A percentile compares a stretch with the other conserved stretches of the same genome.
These are phyloP conservation scores for Vireo altiloquus DNA, from an alignment of 2,113 vertebrate genomes.

Conservation along the genomic window DNA sequence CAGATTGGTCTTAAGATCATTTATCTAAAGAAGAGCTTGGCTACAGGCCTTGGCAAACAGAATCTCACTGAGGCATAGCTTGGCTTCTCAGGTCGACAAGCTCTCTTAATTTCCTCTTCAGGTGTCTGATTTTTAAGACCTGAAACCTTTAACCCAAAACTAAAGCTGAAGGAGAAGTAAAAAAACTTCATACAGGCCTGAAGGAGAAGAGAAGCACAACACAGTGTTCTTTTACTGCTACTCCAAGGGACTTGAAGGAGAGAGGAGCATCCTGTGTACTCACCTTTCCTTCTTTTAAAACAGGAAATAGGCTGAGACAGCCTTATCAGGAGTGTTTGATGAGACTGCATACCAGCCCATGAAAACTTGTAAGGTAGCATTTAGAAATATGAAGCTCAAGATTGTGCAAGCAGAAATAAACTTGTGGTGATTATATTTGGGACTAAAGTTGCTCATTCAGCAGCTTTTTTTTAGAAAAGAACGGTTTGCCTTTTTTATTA, in stretches of 20 bases:
- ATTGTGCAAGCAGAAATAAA: not conserved
- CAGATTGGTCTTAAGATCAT: not conserved
- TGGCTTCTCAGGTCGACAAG: not conserved
- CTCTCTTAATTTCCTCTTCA: not conserved
- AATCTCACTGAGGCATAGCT: not conserved
- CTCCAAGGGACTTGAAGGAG: not conserved
- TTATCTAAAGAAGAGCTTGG: not conserved
- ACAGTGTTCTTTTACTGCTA: not conserved
- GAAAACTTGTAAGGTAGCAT: not conserved
- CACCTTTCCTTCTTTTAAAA: not conserved
- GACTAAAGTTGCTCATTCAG: not conserved
- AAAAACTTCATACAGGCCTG: rapidly evolving
- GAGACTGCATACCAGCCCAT: not conserved
- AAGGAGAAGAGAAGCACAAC: not conserved
- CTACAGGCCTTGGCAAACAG: not conserved
- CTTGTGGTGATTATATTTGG: not conserved
- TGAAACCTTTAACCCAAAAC: not conserved
- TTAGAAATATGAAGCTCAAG: not conserved
- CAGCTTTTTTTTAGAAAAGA: not conserved
- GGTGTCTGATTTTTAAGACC: not conserved
- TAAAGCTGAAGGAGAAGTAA: not conserved
- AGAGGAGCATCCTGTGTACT: not conserved
- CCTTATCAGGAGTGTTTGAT: not conserved
- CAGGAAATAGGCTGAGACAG: not conserved
- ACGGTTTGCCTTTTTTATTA: not conserved